Evolutionary conservation across 1,140 invertebrate genomes (phyloP).

Genomic region (Platyura marginata): DNA sequence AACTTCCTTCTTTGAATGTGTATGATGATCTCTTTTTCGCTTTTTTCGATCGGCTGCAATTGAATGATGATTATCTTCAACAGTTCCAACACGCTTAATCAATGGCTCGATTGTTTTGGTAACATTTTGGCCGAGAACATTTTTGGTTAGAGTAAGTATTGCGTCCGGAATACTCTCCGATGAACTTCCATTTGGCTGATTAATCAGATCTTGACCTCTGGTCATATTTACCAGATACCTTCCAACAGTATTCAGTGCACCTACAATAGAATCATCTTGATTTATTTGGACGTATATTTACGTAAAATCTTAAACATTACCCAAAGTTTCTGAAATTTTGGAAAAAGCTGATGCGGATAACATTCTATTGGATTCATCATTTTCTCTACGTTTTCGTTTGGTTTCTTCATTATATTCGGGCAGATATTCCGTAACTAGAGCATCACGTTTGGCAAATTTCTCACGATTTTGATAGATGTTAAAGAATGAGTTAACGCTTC

Average conservation of each 20-base stretch:
- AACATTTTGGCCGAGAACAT: conserved; percentile 58
- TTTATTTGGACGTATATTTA: background rate
- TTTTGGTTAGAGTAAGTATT: conserved; percentile 61
- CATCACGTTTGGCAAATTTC: background rate
- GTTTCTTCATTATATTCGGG: background rate
- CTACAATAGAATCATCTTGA: conserved; percentile 31
- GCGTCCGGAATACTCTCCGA: conserved; percentile 42
- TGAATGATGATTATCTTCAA: conserved; percentile 8
- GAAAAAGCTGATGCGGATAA: conserved; percentile 37
- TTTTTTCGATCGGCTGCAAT: too few species aligned
- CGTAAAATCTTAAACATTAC: conserved; percentile 11
- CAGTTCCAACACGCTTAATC: conserved; percentile 27
- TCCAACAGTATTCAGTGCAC: conserved; percentile 61
- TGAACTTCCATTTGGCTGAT: background rate
- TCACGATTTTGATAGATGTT: background rate
- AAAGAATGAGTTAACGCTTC: background rate
- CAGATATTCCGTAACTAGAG: background rate
- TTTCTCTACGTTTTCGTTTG: background rate
- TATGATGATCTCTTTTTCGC: too few species aligned
- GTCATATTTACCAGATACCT: conserved; percentile 68
- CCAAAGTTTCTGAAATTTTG: conserved; percentile 45
- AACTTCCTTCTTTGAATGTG: too few species aligned
- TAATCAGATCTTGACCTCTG: conserved; percentile 18
- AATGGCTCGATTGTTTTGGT: conserved; percentile 60
- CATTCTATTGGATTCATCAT: conserved; percentile 14